Conservation (phyloP, 2,888 invertebrate genomes). For the Glomeris marginata region DNA sequence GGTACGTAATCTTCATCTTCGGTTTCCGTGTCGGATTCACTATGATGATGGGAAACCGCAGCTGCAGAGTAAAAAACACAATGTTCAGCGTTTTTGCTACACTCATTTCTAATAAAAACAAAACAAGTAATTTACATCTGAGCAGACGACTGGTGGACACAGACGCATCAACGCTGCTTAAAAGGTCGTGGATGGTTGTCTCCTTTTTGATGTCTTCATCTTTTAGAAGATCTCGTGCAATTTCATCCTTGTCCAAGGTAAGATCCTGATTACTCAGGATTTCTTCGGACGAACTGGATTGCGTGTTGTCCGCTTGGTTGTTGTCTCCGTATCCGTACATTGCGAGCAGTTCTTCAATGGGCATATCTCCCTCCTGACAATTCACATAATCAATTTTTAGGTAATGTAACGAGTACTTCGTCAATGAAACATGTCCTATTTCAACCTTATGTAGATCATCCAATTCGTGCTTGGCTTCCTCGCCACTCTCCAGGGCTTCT, state of each 20-base stretch:
- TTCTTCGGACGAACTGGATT: slow-evolving; percentile 32
- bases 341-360: slow-evolving; percentile 77
- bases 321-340: slow-evolving; percentile 57
- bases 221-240: slow-evolving; percentile 26
- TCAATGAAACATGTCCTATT: slow-evolving; percentile 2
- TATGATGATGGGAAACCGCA: slow-evolving; percentile 47
- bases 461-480: slow-evolving; percentile 72
- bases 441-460: slow-evolving; percentile 68
- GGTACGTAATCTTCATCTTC: slow-evolving; percentile 69
- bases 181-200: slow-evolving; percentile 26
- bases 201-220: slow-evolving; percentile 26
- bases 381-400: slow-evolving; percentile 12
- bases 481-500: slow-evolving; percentile 76
- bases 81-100: too few species aligned
- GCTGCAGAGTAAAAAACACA: slow-evolving; percentile 19
- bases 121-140: slow-evolving; percentile 38
- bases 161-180: slow-evolving; percentile 25
- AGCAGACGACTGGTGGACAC: slow-evolving; percentile 30
- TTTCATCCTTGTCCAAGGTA: slow-evolving; percentile 30
- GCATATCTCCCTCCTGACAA: slow-evolving; percentile 79
- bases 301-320: slow-evolving; percentile 24
- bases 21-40: slow-evolving; percentile 41
- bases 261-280: slow-evolving; percentile 33
- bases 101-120: not conserved
- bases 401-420: too few species aligned